These are phyloP conservation scores for Peromyscus aztecus DNA, from an alignment of 2,797 vertebrate genomes.

Conservation along the genomic window DNA sequence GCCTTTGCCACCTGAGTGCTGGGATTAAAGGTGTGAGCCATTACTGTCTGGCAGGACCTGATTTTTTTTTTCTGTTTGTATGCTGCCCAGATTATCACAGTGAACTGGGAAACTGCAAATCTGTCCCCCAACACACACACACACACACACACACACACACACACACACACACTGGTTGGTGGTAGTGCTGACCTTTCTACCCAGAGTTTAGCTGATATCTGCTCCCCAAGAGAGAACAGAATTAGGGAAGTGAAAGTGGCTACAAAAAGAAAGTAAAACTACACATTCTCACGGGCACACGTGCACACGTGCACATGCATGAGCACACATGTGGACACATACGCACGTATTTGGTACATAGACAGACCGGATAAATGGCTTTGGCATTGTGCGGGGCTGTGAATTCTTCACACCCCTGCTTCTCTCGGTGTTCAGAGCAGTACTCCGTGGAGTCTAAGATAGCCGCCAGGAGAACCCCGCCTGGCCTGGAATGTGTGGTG, in stretches of 20 bases:
- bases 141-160: background rate
- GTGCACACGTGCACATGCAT: background rate
- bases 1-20: background rate
- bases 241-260: slow-evolving; percentile 36
- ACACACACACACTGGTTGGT: background rate
- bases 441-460: background rate
- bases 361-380: background rate
- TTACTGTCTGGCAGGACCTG: background rate
- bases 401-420: background rate
- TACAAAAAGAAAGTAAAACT: background rate
- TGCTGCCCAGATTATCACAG: background rate
- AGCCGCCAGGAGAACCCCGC: background rate
- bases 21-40: background rate
- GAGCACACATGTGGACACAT: background rate
- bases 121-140: too few species aligned
- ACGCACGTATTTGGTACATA: background rate
- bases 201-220: background rate
- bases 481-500: background rate
- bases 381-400: background rate
- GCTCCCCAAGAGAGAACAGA: background rate
- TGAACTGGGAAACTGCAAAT: slow-evolving; percentile 49
- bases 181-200: background rate
- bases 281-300: background rate
- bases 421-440: background rate
- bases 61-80: slow-evolving; percentile 20